phyloP scores from a whole-genome alignment of 2,797 vertebrate species.

The Leptatherina wallacei region DNA sequence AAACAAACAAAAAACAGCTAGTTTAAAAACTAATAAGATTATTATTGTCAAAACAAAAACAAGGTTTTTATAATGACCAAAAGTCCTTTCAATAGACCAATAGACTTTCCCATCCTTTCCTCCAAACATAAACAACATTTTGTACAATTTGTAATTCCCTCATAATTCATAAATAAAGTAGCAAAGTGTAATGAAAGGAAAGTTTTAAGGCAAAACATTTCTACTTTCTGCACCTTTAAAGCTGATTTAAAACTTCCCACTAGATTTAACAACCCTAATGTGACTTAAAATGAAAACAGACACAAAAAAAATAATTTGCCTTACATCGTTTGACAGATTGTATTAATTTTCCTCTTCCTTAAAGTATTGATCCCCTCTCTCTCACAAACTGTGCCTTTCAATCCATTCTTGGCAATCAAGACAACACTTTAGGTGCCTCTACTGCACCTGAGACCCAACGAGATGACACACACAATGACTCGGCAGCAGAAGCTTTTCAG shows the following conservation, averaged over 20 bases:
- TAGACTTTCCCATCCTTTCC: not conserved
- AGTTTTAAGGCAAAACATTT: not conserved
- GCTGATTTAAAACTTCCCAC: not conserved
- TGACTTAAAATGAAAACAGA: conserved; percentile 14
- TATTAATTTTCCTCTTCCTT: conserved; percentile 27
- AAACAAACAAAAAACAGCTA: not conserved
- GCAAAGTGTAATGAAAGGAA: not conserved
- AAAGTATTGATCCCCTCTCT: conserved; percentile 51
- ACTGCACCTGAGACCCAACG: conserved; percentile 64
- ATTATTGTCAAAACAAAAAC: not conserved
- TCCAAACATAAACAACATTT: not conserved
- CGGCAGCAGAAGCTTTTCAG: conserved; percentile 15
- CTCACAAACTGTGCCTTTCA: conserved; percentile 35
- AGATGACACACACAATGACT: conserved; percentile 28
- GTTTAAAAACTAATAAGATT: not conserved
- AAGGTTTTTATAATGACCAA: too few species aligned
- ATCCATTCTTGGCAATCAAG: conserved; percentile 64
- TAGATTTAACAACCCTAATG: conserved; percentile 7
- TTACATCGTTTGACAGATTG: conserved; percentile 30
- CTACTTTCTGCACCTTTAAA: not conserved
- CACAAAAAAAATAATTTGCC: conserved; percentile 6
- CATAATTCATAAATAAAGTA: not conserved
- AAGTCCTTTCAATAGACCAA: too few species aligned
- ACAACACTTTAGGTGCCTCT: conserved; percentile 42
- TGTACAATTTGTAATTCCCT: not conserved